Evolutionary conservation across 2,113 vertebrate species (phyloP).

Genomic region (Pedetes capensis): DNA sequence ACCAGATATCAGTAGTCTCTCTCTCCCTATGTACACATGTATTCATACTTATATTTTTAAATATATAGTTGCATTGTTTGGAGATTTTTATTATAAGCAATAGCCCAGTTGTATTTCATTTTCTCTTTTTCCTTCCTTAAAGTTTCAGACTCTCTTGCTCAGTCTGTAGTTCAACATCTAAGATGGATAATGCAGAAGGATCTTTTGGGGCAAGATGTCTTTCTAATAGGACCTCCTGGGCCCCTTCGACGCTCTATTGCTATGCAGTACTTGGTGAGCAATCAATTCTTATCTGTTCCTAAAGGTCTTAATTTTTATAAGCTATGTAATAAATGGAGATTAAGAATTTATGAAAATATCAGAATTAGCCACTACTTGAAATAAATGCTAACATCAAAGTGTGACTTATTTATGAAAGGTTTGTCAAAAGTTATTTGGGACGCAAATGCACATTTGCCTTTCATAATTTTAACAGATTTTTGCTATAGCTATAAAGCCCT

Average conservation of each 20-base stretch:
- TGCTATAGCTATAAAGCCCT: slow-evolving; percentile 14
- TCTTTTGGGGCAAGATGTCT: slow-evolving; percentile 95
- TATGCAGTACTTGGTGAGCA: slow-evolving; percentile 97
- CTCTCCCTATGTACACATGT: background rate
- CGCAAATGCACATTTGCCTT: slow-evolving; percentile 27
- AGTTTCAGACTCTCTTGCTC: slow-evolving; percentile 91
- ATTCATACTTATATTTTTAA: background rate
- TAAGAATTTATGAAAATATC: slow-evolving; percentile 14
- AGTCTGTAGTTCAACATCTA: slow-evolving; percentile 91
- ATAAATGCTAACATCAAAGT: background rate
- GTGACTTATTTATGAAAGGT: background rate
- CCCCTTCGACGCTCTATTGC: slow-evolving; percentile 95
- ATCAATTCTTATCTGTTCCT: slow-evolving; percentile 1
- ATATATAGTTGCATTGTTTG: background rate
- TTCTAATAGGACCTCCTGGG: slow-evolving; percentile 97
- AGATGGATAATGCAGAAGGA: slow-evolving; percentile 99
- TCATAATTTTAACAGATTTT: slow-evolving; percentile 42
- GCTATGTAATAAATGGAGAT: slow-evolving; percentile 10
- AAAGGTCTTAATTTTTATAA: slow-evolving; percentile 9
- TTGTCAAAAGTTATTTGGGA: background rate
- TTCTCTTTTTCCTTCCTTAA: slow-evolving; percentile 44
- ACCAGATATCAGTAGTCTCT: background rate
- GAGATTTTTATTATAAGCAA: slow-evolving; percentile 31
- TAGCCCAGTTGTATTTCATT: slow-evolving; percentile 30
- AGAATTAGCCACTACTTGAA: background rate